Base-by-base conservation (phyloP, 2,797 vertebrate genomes). In the Vireo griseus region DNA sequence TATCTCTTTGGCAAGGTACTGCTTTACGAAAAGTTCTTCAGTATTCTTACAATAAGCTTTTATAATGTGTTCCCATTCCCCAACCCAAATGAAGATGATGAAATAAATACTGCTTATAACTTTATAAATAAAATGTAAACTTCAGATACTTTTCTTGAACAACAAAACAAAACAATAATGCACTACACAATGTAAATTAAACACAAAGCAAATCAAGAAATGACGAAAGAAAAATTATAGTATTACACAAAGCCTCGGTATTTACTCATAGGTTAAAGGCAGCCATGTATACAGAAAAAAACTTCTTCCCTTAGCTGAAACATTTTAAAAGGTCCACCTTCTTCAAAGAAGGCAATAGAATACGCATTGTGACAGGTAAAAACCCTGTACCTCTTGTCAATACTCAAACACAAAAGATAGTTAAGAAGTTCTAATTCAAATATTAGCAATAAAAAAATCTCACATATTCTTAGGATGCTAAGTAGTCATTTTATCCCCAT, bases 1-100 rank as follows among this genome's bases (percentile, higher is more conserved):
- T 99, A 98, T 99, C 99, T 99, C 99, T 99, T 99, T 99, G 99
- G 99, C 99, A 99, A 99, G 99, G 99, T 99, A 99, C 99, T 98
- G 98, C 98, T 99, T 99, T 99, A 99, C 90, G 99, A 99, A 98
- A 98, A 99, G 98, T 99, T 99, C 98, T 98, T 98, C 97, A 96
- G 98, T 99, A 99, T 98, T 98, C 99, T 98, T 99, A 99, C 98
- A 99, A 98, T 99, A 99, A 98, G 98, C 98, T 98, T 98, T 98
- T 98, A 98, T 97, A 99, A 98, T 98, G 98, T 98, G 98, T 98
- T 99, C 98, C 98, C 97, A 98, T 97, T 98, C 98, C 98, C 98
- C 98, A 99, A 98, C 98, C 98, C 98, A 98, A 98, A 98, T 97
- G 85, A 97, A 97, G 97, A 97, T 96, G 97, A 98, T 15, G 97